Conservation (phyloP, 2,888 invertebrate genomes). For the Arctia plantaginis region DNA sequence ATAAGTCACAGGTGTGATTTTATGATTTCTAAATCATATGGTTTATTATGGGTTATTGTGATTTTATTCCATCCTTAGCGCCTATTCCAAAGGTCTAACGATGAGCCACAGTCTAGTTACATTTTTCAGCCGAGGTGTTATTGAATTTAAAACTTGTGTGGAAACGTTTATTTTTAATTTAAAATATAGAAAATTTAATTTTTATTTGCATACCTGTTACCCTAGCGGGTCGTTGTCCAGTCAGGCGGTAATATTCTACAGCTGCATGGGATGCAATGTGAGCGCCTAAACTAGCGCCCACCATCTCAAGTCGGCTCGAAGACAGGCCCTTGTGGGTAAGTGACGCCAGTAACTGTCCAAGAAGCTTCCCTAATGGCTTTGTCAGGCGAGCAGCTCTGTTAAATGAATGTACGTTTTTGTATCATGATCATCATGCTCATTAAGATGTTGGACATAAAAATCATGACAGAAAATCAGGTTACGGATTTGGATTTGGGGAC, state of each 20-base stretch:
- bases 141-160: neutral
- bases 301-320: constrained; percentile 65
- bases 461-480: too few relatives aligned
- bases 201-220: constrained; percentile 60
- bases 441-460: too few relatives aligned
- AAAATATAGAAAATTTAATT: neutral
- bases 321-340: constrained; percentile 67
- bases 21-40: too few relatives aligned
- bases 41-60: too few relatives aligned
- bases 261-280: constrained; percentile 75
- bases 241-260: constrained; percentile 63
- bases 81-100: neutral
- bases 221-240: constrained; percentile 66
- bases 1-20: too few relatives aligned
- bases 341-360: constrained; percentile 74
- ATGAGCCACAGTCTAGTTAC: neutral
- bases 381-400: constrained; percentile 76
- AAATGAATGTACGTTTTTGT: neutral
- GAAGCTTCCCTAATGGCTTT: constrained; percentile 69
- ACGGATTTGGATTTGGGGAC: too few relatives aligned
- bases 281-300: constrained; percentile 78
- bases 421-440: too few relatives aligned
- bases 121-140: neutral
- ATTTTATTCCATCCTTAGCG: too few relatives aligned
- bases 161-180: neutral